These are phyloP conservation scores for Pelosia muscerda DNA, from an alignment of 2,888 invertebrate genomes.

Conservation along the genomic window DNA sequence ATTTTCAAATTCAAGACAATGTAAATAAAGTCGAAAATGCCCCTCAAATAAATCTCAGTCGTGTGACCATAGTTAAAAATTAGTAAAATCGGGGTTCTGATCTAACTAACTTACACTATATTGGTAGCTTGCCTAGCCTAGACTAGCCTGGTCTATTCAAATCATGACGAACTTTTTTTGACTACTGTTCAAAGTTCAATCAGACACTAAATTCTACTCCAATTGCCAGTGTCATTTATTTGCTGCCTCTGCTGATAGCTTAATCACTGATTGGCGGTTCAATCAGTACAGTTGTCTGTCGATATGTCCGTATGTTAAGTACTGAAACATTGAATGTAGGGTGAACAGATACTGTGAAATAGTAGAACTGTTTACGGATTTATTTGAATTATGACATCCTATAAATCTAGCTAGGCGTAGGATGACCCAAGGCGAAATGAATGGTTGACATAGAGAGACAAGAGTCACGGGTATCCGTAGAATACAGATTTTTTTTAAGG, in stretches of 20 bases:
- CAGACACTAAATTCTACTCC: background rate
- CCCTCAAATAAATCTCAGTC: too few relatives aligned
- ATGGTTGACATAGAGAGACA: too few relatives aligned
- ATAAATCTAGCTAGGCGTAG: too few relatives aligned
- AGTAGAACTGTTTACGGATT: background rate
- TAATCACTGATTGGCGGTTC: slow-evolving; percentile 19
- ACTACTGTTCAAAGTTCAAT: background rate
- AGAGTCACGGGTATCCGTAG: too few relatives aligned
- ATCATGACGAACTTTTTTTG: background rate
- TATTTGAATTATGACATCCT: background rate
- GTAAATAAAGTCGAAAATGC: too few relatives aligned
- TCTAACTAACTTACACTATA: too few relatives aligned
- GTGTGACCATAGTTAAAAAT: too few relatives aligned
- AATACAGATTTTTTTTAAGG: too few relatives aligned
- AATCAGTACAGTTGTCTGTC: slow-evolving; percentile 36
- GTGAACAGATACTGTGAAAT: background rate
- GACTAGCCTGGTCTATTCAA: background rate
- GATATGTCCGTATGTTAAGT: slow-evolving; percentile 24
- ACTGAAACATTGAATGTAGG: slow-evolving; percentile 12
- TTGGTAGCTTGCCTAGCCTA: too few relatives aligned
- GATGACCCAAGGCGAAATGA: too few relatives aligned
- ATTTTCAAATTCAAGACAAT: too few relatives aligned
- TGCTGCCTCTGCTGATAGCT: slow-evolving; percentile 12
- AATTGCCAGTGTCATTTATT: background rate
- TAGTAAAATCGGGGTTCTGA: too few relatives aligned